These are phyloP conservation scores for Halyomorpha halys DNA, from an alignment of 1,140 invertebrate genomes.

Conservation along the genomic window DNA sequence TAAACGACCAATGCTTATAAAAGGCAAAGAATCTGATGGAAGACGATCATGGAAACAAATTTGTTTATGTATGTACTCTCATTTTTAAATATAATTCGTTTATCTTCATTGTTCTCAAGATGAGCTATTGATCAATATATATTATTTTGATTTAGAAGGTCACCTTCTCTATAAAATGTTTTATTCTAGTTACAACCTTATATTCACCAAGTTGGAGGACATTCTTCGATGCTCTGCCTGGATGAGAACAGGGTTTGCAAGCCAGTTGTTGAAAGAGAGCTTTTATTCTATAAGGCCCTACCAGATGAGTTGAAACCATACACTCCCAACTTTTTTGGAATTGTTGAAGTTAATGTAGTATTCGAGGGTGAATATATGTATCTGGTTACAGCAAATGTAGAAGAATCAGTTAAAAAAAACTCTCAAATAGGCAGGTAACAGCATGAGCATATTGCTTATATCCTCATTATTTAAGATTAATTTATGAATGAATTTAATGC, in stretches of 20 bases:
- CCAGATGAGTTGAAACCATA: constrained; percentile 42
- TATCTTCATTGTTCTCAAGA: neutral
- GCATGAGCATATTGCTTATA: neutral
- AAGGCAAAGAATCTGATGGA: constrained; percentile 16
- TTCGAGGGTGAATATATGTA: constrained; percentile 42
- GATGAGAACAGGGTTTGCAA: constrained; percentile 49
- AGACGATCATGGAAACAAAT: constrained; percentile 23
- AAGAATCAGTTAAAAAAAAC: neutral
- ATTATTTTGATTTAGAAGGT: neutral
- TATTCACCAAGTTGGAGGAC: constrained; percentile 48
- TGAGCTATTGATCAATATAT: neutral
- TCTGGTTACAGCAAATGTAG: constrained; percentile 35
- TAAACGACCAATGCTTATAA: neutral
- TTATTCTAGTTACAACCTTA: constrained; percentile 38
- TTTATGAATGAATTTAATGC: too few species aligned
- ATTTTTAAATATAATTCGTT: neutral
- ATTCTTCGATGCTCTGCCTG: constrained; percentile 45
- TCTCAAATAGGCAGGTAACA: constrained; percentile 1
- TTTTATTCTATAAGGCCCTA: constrained; percentile 45
- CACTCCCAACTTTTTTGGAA: constrained; percentile 41
- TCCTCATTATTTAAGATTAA: too few species aligned
- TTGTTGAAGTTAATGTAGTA: constrained; percentile 34
- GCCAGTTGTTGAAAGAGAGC: constrained; percentile 45
- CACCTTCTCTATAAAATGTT: neutral
- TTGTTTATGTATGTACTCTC: constrained; percentile 17